These are phyloP conservation scores for Hemibagrus wyckioides DNA, from an alignment of 2,113 vertebrate genomes.

Conservation along the genomic window DNA sequence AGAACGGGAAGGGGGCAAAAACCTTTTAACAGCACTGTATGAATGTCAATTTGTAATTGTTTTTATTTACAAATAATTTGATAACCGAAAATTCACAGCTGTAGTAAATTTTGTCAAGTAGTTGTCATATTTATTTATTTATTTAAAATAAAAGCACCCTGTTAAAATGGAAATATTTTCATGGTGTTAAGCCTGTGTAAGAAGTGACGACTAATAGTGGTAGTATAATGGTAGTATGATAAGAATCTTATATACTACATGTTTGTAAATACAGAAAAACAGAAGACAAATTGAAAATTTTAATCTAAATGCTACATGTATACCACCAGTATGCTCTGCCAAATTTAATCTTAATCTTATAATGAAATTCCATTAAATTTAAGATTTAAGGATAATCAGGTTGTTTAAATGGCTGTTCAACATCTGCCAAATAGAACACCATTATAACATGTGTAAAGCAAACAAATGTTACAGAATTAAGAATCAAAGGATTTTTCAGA, in stretches of 20 bases:
- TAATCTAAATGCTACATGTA: too few species aligned
- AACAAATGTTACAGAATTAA: background rate
- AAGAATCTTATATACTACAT: too few species aligned
- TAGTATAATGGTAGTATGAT: background rate
- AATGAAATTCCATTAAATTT: too few species aligned
- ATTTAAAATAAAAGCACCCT: too few species aligned
- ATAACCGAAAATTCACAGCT: background rate
- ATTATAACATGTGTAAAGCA: background rate
- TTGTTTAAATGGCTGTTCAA: background rate
- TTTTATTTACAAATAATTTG: too few species aligned
- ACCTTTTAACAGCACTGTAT: too few species aligned
- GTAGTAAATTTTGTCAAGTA: background rate
- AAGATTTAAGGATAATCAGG: background rate
- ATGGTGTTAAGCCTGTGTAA: background rate
- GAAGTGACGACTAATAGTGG: background rate
- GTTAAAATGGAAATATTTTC: background rate
- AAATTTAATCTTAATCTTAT: conserved; percentile 9
- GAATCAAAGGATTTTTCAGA: background rate
- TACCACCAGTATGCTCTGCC: background rate
- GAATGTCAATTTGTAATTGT: too few species aligned
- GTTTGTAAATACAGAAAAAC: too few species aligned
- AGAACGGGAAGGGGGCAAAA: too few species aligned
- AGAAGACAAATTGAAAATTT: too few species aligned
- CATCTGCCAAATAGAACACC: background rate
- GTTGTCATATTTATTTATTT: background rate